Evolutionary conservation across 2,797 vertebrate species (phyloP), one percentile per base, ranked within the genome.

Genomic region (Onychomys torridus): DNA sequence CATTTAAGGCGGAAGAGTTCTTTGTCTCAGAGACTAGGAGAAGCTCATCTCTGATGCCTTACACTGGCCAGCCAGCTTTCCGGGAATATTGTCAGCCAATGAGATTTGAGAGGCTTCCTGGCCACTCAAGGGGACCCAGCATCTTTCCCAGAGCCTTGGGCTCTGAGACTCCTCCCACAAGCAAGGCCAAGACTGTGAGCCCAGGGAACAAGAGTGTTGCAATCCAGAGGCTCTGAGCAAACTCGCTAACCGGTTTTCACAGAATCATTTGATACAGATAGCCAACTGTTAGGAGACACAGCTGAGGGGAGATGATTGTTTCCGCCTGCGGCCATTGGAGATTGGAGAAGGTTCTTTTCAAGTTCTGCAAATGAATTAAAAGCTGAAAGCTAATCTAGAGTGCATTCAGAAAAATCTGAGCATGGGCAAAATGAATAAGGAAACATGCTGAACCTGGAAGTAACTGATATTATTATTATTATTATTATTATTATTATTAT

Each of bases 271-370:
- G 79, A 14, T 43, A 43, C 14, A 43, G 79, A 8, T 32, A 73
- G 17, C 63, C 49, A 46, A 77, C 7, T 12, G 88, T 43, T 73
- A 57, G 23, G 43, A 81, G 63, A 52, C 27, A 23, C 32, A 55
- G 40, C 59, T 19, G 59, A 46, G 67, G 73, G 73, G 1, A 14
- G 9, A 71, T 57, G 10, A 9, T 61, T 32, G 32, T 46, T 61
- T 90, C 37, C 61, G 52, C 13, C 16, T 6, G 29, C 7, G 67
- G 82, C 78, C 57, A 1, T 2, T 52, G 90, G 76, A 65, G 86
- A 37, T 76, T 34, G 32, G 78, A 89, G 94, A 91, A 95, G 43
- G 87, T 71, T 71, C 76, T 94, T 85, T 96, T 34, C 37, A 89
- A 83, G 34, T 52, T 63, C 37, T 79, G 40, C 43, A 67, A 55